These are phyloP conservation scores for Hyphantria cunea DNA, from an alignment of 1,140 invertebrate species.

Conservation along the genomic window DNA sequence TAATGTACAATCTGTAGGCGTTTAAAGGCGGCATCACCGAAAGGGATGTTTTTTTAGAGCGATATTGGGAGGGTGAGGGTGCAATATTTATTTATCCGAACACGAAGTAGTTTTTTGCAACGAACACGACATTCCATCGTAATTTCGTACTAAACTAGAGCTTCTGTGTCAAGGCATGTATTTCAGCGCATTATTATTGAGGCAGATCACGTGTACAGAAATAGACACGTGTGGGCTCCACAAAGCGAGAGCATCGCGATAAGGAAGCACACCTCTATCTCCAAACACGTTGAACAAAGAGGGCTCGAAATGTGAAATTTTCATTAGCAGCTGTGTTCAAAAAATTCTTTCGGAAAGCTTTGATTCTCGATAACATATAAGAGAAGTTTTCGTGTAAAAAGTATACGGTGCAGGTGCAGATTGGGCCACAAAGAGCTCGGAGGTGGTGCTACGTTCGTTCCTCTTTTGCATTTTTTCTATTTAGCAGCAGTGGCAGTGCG, in stretches of 20 bases:
- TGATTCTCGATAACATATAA: constrained; percentile 78
- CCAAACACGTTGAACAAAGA: constrained; percentile 61
- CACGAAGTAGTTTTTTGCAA: constrained; percentile 70
- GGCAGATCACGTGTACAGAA: constrained; percentile 64
- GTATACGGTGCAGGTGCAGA: constrained; percentile 74
- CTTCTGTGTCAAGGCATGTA: constrained; percentile 42
- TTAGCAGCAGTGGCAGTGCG: constrained; percentile 73
- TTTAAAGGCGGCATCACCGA: constrained; percentile 79
- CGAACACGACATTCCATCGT: constrained; percentile 59
- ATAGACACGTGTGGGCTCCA: constrained; percentile 53
- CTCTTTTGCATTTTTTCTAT: constrained; percentile 79
- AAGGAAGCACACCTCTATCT: constrained; percentile 66
- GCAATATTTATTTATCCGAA: constrained; percentile 80
- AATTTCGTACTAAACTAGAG: constrained; percentile 63
- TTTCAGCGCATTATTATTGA: constrained; percentile 65
- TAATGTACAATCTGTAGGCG: constrained; percentile 82
- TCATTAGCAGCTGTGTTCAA: constrained; percentile 75
- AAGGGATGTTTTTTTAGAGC: constrained; percentile 81
- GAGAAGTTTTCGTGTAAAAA: constrained; percentile 76
- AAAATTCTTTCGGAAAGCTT: constrained; percentile 71
- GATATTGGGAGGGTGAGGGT: constrained; percentile 78
- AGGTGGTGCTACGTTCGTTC: constrained; percentile 70
- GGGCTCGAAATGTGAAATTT: constrained; percentile 74
- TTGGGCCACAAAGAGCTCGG: constrained; percentile 79
- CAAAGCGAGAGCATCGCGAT: constrained; percentile 68